These are phyloP conservation scores for Rhinolophus ferrumequinum DNA, from an alignment of 2,113 vertebrate genomes.

Conservation along the genomic window DNA sequence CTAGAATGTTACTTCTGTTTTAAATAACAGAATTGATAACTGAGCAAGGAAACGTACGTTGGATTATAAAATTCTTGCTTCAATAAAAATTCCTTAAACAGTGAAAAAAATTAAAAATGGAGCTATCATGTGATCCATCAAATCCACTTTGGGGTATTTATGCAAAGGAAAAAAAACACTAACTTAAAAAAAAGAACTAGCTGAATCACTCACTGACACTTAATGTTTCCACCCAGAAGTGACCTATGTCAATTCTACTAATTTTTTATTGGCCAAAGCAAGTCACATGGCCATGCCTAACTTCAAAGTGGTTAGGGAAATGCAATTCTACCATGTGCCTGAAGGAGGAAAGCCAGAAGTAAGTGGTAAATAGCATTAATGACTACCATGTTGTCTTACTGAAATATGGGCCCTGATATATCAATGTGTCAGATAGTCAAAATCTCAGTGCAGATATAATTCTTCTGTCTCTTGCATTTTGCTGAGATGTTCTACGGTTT, in stretches of 20 bases:
- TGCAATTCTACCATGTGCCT: background rate
- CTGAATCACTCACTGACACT: background rate
- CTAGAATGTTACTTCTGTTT: conserved; percentile 91
- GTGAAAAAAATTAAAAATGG: conserved; percentile 51
- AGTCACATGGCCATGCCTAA: background rate
- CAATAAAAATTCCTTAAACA: conserved; percentile 98
- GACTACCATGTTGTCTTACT: background rate
- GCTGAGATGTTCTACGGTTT: background rate
- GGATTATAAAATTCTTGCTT: conserved; percentile 98
- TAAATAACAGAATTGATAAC: conserved; percentile 88
- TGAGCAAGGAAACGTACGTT: conserved; percentile 94
- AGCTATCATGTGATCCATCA: too few relatives aligned
- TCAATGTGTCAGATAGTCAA: background rate
- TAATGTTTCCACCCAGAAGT: background rate
- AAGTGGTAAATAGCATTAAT: background rate
- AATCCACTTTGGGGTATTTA: too few relatives aligned
- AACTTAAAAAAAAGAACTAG: background rate
- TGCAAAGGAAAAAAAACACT: too few relatives aligned
- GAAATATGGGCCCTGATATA: background rate
- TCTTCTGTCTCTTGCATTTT: background rate
- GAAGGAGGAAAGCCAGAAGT: conserved; percentile 14
- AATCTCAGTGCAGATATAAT: background rate
- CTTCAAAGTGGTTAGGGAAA: background rate
- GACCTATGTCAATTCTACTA: conserved; percentile 27
- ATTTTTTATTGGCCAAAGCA: conserved; percentile 12